A percentile compares a stretch with the other conserved stretches of the same genome.
These are phyloP conservation scores for Pristionchus maxplancki DNA, from an alignment of 2,888 invertebrate genomes.

Conservation along the genomic window DNA sequence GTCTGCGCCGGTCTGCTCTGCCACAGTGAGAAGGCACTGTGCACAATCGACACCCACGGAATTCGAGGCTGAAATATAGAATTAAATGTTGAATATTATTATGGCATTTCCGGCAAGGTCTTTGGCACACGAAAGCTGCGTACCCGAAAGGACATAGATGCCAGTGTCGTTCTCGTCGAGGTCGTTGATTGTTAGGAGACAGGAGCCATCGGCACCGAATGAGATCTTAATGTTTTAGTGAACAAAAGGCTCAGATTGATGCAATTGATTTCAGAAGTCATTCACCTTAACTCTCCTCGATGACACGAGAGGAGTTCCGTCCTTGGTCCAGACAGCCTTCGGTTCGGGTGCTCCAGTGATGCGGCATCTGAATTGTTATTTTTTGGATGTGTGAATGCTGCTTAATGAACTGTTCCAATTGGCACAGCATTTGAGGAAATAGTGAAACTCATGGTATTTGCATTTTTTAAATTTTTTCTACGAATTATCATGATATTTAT, in stretches of 20 bases:
- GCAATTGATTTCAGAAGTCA: not conserved
- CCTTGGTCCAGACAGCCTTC: slow-evolving; percentile 72
- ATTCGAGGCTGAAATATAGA: slow-evolving; percentile 47
- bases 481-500: not conserved
- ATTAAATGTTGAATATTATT: not conserved
- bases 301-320: slow-evolving; percentile 68
- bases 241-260: not conserved
- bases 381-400: not conserved
- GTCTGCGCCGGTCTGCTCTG: slow-evolving; percentile 67
- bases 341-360: slow-evolving; percentile 79
- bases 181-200: slow-evolving; percentile 62
- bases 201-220: slow-evolving; percentile 67
- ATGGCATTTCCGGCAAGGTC: not conserved
- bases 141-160: slow-evolving; percentile 66
- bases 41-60: slow-evolving; percentile 66
- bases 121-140: not conserved
- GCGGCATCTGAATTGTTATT: slow-evolving; percentile 73
- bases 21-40: slow-evolving; percentile 70
- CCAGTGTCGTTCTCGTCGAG: slow-evolving; percentile 70
- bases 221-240: slow-evolving; percentile 50
- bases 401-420: not conserved
- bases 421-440: not conserved
- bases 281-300: slow-evolving; percentile 60
- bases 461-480: slow-evolving; percentile 53
- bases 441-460: not conserved